Evolutionary conservation across 1,140 invertebrate species (phyloP).

Genomic region (Cydia fagiglandana): DNA sequence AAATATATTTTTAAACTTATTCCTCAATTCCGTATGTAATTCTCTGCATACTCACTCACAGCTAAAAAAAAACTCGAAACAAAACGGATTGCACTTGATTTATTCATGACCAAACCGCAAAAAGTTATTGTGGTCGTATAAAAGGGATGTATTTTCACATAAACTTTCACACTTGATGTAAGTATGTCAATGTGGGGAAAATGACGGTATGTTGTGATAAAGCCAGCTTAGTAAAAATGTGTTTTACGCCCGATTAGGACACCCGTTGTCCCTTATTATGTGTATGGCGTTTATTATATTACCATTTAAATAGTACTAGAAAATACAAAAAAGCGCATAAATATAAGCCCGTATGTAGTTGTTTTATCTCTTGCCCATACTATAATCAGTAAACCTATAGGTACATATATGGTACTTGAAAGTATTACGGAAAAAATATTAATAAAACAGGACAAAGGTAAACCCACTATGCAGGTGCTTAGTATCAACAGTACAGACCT

Average conservation of each 20-base stretch:
- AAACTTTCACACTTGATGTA: neutral
- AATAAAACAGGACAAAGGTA: no score
- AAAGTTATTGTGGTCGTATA: slow-evolving; percentile 1
- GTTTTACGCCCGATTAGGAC: neutral
- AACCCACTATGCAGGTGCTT: no score
- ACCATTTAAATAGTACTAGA: no score
- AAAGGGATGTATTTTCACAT: neutral
- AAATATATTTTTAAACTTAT: neutral
- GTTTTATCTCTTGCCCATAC: no score
- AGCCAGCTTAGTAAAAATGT: neutral
- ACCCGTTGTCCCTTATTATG: neutral
- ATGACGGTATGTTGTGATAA: neutral
- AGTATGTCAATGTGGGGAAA: neutral
- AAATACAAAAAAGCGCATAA: no score
- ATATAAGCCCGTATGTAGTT: no score
- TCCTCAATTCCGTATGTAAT: neutral
- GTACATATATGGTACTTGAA: no score
- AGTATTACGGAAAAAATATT: no score
- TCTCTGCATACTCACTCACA: neutral
- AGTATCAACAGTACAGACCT: neutral
- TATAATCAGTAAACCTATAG: no score
- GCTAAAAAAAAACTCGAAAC: neutral
- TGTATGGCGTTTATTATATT: neutral
- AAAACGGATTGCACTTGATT: slow-evolving; percentile 4
- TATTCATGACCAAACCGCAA: neutral